Percentiles rank a stretch among this genome's conserved stretches.
phyloP scores from a whole-genome alignment of 2,797 vertebrate genomes.

The Amblyopsis hoosieri region DNA sequence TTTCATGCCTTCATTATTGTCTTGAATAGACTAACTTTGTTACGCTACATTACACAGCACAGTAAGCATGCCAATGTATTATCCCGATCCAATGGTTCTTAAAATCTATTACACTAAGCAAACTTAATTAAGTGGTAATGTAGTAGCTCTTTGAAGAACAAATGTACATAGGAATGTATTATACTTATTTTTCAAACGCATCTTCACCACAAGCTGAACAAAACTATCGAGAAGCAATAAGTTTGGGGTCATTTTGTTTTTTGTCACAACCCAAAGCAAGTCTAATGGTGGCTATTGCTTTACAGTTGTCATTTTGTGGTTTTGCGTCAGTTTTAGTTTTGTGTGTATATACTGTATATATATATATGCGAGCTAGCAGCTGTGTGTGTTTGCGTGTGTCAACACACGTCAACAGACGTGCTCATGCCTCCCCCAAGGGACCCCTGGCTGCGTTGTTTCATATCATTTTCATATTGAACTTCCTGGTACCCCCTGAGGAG shows the following conservation, averaged over 20 bases:
- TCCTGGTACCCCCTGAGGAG: conserved; percentile 88
- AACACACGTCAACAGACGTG: conserved; percentile 73
- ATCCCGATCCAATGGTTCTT: conserved; percentile 31
- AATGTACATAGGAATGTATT: conserved; percentile 9
- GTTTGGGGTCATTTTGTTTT: conserved; percentile 51
- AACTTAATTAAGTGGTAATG: conserved; percentile 18
- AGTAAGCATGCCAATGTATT: conserved; percentile 41
- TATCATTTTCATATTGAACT: conserved; percentile 99
- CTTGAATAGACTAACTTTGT: conserved; percentile 19
- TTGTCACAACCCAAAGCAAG: conserved; percentile 39
- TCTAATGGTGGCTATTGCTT: conserved; percentile 41
- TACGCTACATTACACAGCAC: conserved; percentile 26
- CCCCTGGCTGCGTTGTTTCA: conserved; percentile 89
- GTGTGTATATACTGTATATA: conserved; percentile 5
- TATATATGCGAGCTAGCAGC: conserved; percentile 55
- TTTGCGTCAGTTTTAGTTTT: background rate
- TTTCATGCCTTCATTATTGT: conserved; percentile 24
- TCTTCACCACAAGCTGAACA: conserved; percentile 49
- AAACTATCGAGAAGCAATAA: conserved; percentile 46
- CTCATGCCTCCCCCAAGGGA: conserved; percentile 80
- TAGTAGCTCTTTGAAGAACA: conserved; percentile 14
- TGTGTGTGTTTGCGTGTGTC: conserved; percentile 76
- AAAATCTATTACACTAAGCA: conserved; percentile 33
- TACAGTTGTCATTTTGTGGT: conserved; percentile 6
- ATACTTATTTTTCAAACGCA: conserved; percentile 24